Evolutionary conservation across 2,888 invertebrate species (phyloP).

Genomic region (Graphium colonna): DNA sequence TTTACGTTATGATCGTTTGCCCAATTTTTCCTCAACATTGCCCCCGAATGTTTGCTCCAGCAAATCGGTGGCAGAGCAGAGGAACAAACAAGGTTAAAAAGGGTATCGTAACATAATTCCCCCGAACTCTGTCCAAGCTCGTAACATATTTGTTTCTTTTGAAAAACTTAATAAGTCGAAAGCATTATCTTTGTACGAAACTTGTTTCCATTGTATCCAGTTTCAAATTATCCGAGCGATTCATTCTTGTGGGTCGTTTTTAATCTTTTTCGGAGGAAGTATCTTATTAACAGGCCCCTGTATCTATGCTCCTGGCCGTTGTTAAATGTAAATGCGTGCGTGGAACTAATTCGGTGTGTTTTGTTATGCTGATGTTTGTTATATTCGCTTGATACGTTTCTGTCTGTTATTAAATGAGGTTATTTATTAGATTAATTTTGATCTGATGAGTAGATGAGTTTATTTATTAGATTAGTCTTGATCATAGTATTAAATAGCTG

Average conservation of each 20-base stretch:
- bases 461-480: too few species aligned
- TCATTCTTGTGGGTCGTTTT: slow-evolving; percentile 50
- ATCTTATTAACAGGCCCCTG: slow-evolving; percentile 59
- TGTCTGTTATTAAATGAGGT: slow-evolving; percentile 7
- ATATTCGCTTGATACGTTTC: neutral
- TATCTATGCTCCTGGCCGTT: slow-evolving; percentile 52
- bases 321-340: slow-evolving; percentile 35
- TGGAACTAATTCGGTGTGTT: slow-evolving; percentile 40
- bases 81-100: slow-evolving; percentile 17
- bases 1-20: neutral
- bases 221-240: slow-evolving; percentile 48
- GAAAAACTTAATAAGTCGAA: slow-evolving; percentile 21
- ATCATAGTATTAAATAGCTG: slow-evolving; percentile 6
- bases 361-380: slow-evolving; percentile 25
- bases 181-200: slow-evolving; percentile 21
- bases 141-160: slow-evolving; percentile 14
- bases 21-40: neutral
- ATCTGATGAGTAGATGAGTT: too few species aligned
- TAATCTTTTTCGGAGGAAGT: slow-evolving; percentile 58
- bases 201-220: slow-evolving; percentile 46
- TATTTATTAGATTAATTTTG: too few species aligned
- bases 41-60: neutral
- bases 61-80: neutral
- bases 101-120: slow-evolving; percentile 16
- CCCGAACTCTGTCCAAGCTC: slow-evolving; percentile 7